phyloP scores from a whole-genome alignment of 2,113 vertebrate species.

The Sciurus niger region DNA sequence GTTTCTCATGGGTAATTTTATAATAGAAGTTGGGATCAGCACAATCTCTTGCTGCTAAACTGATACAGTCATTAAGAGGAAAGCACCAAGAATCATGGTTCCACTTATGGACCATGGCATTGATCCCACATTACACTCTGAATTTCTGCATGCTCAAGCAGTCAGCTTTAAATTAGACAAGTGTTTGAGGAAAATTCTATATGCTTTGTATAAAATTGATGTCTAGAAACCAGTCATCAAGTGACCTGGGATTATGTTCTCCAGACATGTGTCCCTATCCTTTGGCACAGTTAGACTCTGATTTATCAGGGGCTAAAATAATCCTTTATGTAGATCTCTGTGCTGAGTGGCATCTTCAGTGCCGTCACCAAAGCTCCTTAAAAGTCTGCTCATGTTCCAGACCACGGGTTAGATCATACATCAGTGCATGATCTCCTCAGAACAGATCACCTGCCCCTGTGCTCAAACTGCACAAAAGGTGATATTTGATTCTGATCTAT shows the following conservation, averaged over 20 bases:
- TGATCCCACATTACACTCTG: not conserved
- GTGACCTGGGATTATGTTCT: not conserved
- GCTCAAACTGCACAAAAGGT: conserved; percentile 22
- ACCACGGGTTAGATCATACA: not conserved
- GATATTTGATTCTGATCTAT: not conserved
- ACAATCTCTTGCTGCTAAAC: not conserved
- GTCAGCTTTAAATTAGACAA: conserved; percentile 46
- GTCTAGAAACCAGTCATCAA: not conserved
- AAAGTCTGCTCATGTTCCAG: conserved; percentile 10
- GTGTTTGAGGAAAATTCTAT: not conserved
- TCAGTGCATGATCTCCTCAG: not conserved
- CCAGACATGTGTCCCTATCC: not conserved
- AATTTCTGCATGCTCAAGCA: conserved; percentile 9
- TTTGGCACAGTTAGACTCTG: not conserved
- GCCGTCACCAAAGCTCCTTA: not conserved
- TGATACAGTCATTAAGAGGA: not conserved
- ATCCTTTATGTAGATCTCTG: not conserved
- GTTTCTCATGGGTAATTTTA: not conserved
- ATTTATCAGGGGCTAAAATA: not conserved
- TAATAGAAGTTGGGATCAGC: not conserved
- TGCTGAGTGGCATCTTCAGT: not conserved
- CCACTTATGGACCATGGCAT: not conserved
- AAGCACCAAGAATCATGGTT: not conserved
- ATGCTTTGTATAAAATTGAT: not conserved
- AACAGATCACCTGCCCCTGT: not conserved